Evolutionary conservation across 35 echinoderm and acorn worm species (phyloP).

Genomic region (Apostichopus japonicus): DNA sequence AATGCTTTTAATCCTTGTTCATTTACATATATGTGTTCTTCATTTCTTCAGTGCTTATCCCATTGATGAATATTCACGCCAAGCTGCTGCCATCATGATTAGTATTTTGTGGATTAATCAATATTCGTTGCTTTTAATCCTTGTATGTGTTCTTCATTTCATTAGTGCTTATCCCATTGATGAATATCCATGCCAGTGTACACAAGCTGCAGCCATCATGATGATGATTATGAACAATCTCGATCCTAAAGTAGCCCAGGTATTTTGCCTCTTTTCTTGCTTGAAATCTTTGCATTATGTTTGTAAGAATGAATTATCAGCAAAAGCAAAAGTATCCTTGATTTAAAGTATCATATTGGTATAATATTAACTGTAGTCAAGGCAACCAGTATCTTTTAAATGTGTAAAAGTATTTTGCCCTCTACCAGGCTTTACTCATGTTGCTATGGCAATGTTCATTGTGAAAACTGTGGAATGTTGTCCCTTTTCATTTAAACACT

Average conservation of each 20-base stretch:
- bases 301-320: too few species aligned
- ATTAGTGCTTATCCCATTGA: slow-evolving; percentile 86
- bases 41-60: slow-evolving; percentile 77
- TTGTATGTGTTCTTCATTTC: neutral
- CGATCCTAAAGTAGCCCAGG: slow-evolving; percentile 95
- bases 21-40: neutral
- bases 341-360: too few species aligned
- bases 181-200: slow-evolving; percentile 84
- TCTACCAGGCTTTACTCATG: too few species aligned
- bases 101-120: too few species aligned
- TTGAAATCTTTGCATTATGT: too few species aligned
- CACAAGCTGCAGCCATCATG: slow-evolving; percentile 93
- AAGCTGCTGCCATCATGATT: slow-evolving; percentile 91
- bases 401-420: too few species aligned
- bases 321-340: too few species aligned
- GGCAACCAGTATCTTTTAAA: too few species aligned
- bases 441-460: too few species aligned
- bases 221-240: slow-evolving; percentile 98
- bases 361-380: too few species aligned
- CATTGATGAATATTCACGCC: slow-evolving; percentile 89
- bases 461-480: too few species aligned
- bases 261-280: neutral
- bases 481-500: too few species aligned
- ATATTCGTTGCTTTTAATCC: neutral
- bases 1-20: neutral